Conservation (phyloP, 30 jellyfish, hydroid and myxozoan species). For the Chrysaora quinquecirrha region DNA sequence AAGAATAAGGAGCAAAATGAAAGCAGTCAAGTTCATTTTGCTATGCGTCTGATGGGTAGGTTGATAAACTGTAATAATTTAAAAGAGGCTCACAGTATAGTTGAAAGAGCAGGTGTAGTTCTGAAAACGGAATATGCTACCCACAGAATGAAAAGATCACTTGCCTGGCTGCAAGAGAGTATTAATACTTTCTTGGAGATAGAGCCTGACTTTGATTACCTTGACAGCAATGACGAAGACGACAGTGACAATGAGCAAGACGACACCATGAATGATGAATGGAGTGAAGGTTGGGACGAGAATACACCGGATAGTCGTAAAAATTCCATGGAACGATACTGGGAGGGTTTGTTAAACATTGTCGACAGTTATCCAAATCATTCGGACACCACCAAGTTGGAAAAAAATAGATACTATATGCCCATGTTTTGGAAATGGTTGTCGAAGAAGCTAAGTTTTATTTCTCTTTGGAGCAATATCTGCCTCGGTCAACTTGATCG, state of each 20-base stretch:
- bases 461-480: constrained; percentile 17
- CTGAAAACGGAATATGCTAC: not conserved
- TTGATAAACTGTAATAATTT: not conserved
- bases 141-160: not conserved
- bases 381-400: too few relatives aligned
- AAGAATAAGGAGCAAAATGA: not conserved
- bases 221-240: too few relatives aligned
- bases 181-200: too few relatives aligned
- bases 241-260: too few relatives aligned
- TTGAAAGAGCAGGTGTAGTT: not conserved
- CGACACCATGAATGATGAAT: too few relatives aligned
- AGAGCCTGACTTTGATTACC: too few relatives aligned
- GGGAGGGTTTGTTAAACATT: too few relatives aligned
- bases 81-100: not conserved
- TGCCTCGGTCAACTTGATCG: constrained; percentile 11
- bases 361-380: too few relatives aligned
- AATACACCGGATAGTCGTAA: too few relatives aligned
- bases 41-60: constrained; percentile 11
- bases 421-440: constrained; percentile 1
- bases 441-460: not conserved
- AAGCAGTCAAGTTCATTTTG: constrained; percentile 29
- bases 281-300: too few relatives aligned
- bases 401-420: constrained; percentile 15
- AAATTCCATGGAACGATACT: too few relatives aligned
- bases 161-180: not conserved